Base-by-base conservation (phyloP, 2,888 invertebrate species). In the Microdon myrmicae region DNA sequence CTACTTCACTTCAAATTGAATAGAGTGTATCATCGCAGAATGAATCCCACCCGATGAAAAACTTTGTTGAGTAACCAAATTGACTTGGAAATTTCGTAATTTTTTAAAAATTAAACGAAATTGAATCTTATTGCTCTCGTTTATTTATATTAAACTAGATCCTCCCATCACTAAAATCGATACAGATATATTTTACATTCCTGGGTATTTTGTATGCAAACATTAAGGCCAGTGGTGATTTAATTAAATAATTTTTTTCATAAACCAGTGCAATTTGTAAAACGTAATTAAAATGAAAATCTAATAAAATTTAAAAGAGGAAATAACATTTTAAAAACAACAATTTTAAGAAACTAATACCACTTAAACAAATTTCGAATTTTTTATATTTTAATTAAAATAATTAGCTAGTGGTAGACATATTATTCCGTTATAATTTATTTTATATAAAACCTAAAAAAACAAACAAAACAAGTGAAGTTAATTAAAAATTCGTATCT, bases 211-310 rank as follows among this genome's bases (percentile, higher is more conserved):
- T 49, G 12, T 32, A 39, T 20, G 23, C 31, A 14, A 43, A 56
- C 51, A n/a, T n/a, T n/a, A 55, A 68, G 68, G 69, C 70, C 70
- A 70, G 70, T 69, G 70, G 69, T 67, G 60, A 67, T 68, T 68
- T 56, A 54, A 37, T 49, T 64, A 51, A 8, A 14, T 60, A 64
- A 53, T 60, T 32, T 67, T 51, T 49, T 51, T 66, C 49, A 59
- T 54, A 56, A 68, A 68, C 68, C 69, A 68, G 70, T 71, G 69
- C 69, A 69, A 68, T 68, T 68, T 69, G 67, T 67, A 67, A 67
- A 67, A 61, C 47, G 68, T 66, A 55, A 41, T 28, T 35, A 35
- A 51, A 25, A 19, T 44, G 35, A 49, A 32, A 13, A 47, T 12
- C 13, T 16, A 20, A 22, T 39, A 44, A 38, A 14, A 28, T 38